A percentile compares a stretch with the other conserved stretches of the same genome.
These are phyloP conservation scores for Druon quercuslanigerum DNA, from an alignment of 1,140 invertebrate genomes.

Conservation along the genomic window DNA sequence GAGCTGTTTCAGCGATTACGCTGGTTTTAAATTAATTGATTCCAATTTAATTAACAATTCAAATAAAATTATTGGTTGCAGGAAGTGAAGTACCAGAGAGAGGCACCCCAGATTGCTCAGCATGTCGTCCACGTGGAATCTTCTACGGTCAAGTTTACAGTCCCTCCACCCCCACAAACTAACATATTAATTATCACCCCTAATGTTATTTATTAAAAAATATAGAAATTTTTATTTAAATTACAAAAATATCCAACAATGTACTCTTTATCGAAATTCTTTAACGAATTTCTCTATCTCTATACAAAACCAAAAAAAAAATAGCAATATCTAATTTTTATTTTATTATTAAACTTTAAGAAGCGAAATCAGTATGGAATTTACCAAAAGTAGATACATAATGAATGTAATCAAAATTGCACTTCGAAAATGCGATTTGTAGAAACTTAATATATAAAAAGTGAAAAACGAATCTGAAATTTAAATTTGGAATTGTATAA, in stretches of 20 bases:
- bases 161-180: slow-evolving; percentile 66
- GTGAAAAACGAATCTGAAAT: background rate
- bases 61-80: slow-evolving; percentile 52
- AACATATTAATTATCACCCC: slow-evolving; percentile 46
- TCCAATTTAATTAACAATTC: background rate
- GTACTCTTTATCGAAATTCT: too few relatives aligned
- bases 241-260: slow-evolving; percentile 27
- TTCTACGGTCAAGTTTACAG: slow-evolving; percentile 68
- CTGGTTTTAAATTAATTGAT: too few relatives aligned
- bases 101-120: slow-evolving; percentile 63
- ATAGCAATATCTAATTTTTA: too few relatives aligned
- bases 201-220: background rate
- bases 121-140: slow-evolving; percentile 64
- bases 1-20: too few relatives aligned
- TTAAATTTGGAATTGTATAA: background rate
- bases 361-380: too few relatives aligned
- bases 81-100: slow-evolving; percentile 61
- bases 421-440: background rate
- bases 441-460: background rate
- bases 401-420: too few relatives aligned
- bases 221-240: slow-evolving; percentile 1
- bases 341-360: too few relatives aligned
- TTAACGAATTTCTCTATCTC: too few relatives aligned
- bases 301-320: too few relatives aligned
- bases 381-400: too few relatives aligned